Conservation (phyloP, 2,888 invertebrate genomes). For the Lamellibrachia satsuma region DNA sequence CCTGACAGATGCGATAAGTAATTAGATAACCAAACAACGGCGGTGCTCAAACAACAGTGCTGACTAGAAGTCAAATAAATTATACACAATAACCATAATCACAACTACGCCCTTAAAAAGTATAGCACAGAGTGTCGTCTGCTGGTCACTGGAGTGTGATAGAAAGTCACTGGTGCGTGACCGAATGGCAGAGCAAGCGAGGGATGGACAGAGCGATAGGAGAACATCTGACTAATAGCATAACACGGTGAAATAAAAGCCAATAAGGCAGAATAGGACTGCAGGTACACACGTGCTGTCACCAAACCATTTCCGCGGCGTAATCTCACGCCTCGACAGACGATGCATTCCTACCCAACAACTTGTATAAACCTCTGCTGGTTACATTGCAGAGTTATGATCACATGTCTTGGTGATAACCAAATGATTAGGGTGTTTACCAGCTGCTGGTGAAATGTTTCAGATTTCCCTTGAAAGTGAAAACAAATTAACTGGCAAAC, state of each 20-base stretch:
- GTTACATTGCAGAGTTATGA: constrained; percentile 6
- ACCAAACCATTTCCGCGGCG: background rate
- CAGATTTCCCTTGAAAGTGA: background rate
- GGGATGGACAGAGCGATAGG: background rate
- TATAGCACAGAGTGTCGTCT: constrained; percentile 10
- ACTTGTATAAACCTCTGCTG: background rate
- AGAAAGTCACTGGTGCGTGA: background rate
- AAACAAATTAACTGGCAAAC: background rate
- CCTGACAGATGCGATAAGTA: background rate
- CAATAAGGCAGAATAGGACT: background rate
- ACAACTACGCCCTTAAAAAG: background rate
- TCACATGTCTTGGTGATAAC: constrained; percentile 9
- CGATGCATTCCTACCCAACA: background rate
- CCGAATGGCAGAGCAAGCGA: background rate
- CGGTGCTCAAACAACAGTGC: constrained; percentile 13
- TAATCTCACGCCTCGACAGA: background rate
- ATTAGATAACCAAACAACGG: background rate
- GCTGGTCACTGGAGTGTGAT: background rate
- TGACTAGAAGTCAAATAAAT: constrained; percentile 11
- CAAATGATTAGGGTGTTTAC: background rate
- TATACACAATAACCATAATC: constrained; percentile 17
- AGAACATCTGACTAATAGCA: background rate
- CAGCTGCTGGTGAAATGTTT: background rate
- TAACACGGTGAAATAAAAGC: background rate
- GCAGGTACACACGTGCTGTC: background rate